These are phyloP conservation scores for Bombus vancouverensis DNA, from an alignment of 1,140 invertebrate species.

Conservation along the genomic window DNA sequence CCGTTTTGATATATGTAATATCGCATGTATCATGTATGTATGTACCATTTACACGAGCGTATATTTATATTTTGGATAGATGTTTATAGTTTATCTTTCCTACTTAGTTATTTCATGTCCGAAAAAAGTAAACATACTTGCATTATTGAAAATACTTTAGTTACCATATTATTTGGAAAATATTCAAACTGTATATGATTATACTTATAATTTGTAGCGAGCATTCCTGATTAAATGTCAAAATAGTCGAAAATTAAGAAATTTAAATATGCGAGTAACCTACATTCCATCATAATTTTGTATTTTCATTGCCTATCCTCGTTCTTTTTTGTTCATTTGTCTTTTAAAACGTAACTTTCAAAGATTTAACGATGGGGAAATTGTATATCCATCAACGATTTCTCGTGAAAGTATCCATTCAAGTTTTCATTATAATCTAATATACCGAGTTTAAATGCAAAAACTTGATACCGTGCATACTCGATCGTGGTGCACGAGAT, in stretches of 20 bases:
- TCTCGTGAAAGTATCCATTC: slow-evolving; percentile 2
- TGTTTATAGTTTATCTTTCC: not conserved
- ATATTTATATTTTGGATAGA: not conserved
- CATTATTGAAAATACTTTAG: not conserved
- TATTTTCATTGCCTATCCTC: not conserved
- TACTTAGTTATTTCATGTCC: not conserved
- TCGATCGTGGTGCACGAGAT: not conserved
- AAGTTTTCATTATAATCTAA: not conserved
- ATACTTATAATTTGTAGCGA: not conserved
- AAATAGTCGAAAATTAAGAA: not conserved
- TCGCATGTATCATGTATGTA: not conserved
- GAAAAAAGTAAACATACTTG: not conserved
- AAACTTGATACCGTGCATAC: not conserved
- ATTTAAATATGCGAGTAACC: not conserved
- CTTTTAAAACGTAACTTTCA: not conserved
- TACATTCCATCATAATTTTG: not conserved
- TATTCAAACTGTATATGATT: too few relatives aligned
- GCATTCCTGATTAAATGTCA: not conserved
- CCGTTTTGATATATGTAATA: not conserved
- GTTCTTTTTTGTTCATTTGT: not conserved
- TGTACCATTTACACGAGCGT: not conserved
- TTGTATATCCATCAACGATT: not conserved
- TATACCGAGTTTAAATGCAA: not conserved
- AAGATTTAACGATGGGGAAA: not conserved
- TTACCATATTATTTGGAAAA: too few relatives aligned